A percentile compares a stretch with the other conserved stretches of the same genome.
These are phyloP conservation scores for Notodonta dromedarius DNA, from an alignment of 2,888 invertebrate genomes.

Conservation along the genomic window DNA sequence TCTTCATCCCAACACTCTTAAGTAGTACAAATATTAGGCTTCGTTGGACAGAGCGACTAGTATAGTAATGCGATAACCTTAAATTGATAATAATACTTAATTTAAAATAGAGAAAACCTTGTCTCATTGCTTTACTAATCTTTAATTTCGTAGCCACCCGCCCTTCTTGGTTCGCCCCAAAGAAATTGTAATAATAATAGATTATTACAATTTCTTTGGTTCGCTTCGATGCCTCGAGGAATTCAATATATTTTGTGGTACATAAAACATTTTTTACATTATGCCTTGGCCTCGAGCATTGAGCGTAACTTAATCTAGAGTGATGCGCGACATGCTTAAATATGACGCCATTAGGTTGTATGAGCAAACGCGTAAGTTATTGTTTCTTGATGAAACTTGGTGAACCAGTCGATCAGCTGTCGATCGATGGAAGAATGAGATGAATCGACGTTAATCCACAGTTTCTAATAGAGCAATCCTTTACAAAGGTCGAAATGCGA, in stretches of 20 bases:
- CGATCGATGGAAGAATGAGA: too few species aligned
- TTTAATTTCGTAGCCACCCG: conserved; percentile 9
- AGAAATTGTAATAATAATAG: too few species aligned
- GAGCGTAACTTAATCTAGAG: not conserved
- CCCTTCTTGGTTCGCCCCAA: not conserved
- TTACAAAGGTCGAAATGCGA: too few species aligned
- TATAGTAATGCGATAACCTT: too few species aligned
- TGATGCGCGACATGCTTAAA: not conserved
- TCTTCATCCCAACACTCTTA: too few species aligned
- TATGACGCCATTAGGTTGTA: not conserved
- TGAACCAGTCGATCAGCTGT: too few species aligned
- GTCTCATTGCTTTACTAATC: not conserved
- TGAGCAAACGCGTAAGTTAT: not conserved
- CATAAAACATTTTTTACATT: conserved; percentile 27
- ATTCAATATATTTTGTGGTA: conserved; percentile 20
- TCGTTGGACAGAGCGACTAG: too few species aligned
- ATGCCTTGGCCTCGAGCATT: conserved; percentile 13
- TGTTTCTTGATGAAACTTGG: not conserved
- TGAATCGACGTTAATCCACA: too few species aligned
- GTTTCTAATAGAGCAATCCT: too few species aligned
- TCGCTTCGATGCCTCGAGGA: conserved; percentile 18
- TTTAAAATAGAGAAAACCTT: too few species aligned
- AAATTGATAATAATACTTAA: too few species aligned
- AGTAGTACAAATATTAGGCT: too few species aligned
- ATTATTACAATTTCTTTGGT: not conserved